Conservation (phyloP, 2,113 vertebrate genomes). For the Grantiella picta region DNA sequence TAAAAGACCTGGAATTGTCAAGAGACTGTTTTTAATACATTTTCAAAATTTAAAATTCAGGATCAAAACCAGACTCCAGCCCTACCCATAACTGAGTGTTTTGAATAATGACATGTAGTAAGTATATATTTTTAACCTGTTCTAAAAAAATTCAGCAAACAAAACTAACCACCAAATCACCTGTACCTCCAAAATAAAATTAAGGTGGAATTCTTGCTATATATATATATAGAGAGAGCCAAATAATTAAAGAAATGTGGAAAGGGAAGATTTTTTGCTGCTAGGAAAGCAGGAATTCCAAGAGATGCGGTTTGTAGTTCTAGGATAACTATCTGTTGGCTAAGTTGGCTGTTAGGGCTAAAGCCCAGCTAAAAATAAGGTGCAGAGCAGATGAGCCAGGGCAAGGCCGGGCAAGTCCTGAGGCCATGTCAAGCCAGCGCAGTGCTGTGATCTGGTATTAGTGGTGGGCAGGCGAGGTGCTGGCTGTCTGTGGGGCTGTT, state of each 20-base stretch:
- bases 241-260: neutral
- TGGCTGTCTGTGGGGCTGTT: neutral
- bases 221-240: neutral
- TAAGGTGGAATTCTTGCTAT: neutral
- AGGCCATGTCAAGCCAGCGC: neutral
- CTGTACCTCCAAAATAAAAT: neutral
- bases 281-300: neutral
- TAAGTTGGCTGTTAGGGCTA: neutral
- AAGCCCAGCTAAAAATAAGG: slow-evolving; percentile 13
- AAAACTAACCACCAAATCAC: neutral
- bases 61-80: neutral
- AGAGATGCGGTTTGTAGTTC: neutral
- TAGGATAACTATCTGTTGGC: neutral
- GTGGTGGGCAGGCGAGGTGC: neutral
- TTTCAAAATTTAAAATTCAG: neutral
- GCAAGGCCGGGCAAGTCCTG: neutral
- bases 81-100: neutral
- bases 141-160: neutral
- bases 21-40: neutral
- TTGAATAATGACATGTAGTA: neutral
- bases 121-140: neutral
- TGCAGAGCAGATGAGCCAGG: slow-evolving; percentile 10
- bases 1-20: neutral
- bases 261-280: neutral
- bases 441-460: neutral